Evolutionary conservation across 2,113 vertebrate genomes (phyloP).

Genomic region (Aldabrachelys gigantea): DNA sequence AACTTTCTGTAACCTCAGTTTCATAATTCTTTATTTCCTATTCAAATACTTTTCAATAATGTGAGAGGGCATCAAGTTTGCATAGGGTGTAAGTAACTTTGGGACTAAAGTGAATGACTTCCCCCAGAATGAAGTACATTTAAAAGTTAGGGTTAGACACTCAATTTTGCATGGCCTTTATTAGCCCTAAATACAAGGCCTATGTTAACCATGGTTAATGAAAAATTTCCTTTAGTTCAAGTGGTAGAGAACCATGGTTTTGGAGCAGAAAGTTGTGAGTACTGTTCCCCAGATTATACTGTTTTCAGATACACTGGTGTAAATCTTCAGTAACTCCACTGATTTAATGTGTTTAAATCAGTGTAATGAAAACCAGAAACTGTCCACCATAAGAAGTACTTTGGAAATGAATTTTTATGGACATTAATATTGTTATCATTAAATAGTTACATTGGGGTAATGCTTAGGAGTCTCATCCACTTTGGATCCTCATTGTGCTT

Average conservation of each 20-base stretch:
- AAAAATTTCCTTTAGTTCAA: neutral
- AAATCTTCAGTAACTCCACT: neutral
- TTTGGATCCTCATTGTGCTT: fast-evolving
- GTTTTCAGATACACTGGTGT: neutral
- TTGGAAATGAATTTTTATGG: neutral
- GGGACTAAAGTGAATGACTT: neutral
- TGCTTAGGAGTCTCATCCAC: neutral
- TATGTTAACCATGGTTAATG: conserved; percentile 21
- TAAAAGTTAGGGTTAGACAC: conserved; percentile 26
- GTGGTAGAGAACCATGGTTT: conserved; percentile 13
- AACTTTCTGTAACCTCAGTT: neutral
- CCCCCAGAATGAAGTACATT: neutral
- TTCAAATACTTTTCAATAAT: neutral
- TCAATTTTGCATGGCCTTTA: conserved; percentile 6
- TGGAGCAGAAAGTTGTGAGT: conserved; percentile 38
- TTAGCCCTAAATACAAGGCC: neutral
- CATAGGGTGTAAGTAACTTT: neutral
- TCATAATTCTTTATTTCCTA: neutral
- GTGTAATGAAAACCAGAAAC: neutral
- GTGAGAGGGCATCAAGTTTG: neutral
- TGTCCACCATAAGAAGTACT: neutral
- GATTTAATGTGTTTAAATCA: neutral
- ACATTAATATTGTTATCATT: neutral
- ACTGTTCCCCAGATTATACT: neutral
- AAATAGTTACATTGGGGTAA: neutral